phyloP scores from a whole-genome alignment of 2,797 vertebrate species.

The Leptoclinus maculatus region DNA sequence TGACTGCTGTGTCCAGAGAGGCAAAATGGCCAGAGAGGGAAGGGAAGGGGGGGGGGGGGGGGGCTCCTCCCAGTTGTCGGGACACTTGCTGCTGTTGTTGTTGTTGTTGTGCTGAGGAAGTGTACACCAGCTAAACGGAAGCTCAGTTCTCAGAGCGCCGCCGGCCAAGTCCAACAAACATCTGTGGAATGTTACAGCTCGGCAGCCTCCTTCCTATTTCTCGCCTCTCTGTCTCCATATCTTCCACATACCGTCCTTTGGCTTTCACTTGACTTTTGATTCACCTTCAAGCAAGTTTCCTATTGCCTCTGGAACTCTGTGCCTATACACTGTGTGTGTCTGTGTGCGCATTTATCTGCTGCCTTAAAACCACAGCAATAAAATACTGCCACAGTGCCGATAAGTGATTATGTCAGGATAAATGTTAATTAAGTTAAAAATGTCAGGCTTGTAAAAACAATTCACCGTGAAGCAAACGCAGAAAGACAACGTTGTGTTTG shows the following conservation, averaged over 20 bases:
- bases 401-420: not conserved
- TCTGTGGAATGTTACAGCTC: conserved; percentile 73
- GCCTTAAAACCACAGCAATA: not conserved
- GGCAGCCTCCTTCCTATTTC: conserved; percentile 21
- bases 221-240: conserved; percentile 15
- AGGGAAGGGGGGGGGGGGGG: not conserved
- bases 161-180: conserved; percentile 65
- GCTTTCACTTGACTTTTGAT: conserved; percentile 15
- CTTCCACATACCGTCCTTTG: not conserved
- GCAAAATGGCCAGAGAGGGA: conserved; percentile 28
- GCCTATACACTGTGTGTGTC: not conserved
- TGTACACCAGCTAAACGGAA: conserved; percentile 51
- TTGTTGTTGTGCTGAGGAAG: conserved; percentile 51
- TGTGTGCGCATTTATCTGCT: not conserved
- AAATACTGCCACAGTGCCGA: not conserved
- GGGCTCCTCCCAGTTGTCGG: conserved; percentile 5
- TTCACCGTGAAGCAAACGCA: conserved; percentile 14
- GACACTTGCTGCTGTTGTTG: conserved; percentile 21
- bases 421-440: not conserved
- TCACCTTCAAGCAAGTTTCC: conserved; percentile 26
- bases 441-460: not conserved
- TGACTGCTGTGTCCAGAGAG: conserved; percentile 21
- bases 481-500: not conserved
- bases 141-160: conserved; percentile 37
- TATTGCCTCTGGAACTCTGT: conserved; percentile 1